Conservation (phyloP, 2,797 vertebrate species). For the Harpagifer antarcticus region DNA sequence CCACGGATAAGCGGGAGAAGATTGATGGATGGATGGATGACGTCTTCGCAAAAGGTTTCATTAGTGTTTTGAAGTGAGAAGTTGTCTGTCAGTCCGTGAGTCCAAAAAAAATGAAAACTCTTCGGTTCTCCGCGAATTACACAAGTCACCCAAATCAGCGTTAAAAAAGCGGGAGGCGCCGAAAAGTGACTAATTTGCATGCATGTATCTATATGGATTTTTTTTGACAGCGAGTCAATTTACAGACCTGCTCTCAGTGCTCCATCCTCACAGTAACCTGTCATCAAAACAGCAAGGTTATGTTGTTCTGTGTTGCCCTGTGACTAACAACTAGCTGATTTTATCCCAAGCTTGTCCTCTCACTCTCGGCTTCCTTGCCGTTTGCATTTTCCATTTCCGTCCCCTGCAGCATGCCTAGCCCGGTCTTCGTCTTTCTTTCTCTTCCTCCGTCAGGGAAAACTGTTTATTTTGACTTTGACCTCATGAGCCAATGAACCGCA, state of each 20-base stretch:
- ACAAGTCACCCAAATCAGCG: too few species aligned
- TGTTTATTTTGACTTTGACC: conserved; percentile 65
- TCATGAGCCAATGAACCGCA: conserved; percentile 46
- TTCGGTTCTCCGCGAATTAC: too few species aligned
- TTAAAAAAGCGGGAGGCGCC: too few species aligned
- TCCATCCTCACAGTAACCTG: conserved; percentile 32
- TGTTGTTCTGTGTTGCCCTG: conserved; percentile 1
- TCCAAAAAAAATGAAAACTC: too few species aligned
- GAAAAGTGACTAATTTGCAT: too few species aligned
- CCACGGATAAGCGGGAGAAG: too few species aligned
- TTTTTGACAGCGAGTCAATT: conserved; percentile 44
- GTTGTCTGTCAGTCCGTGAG: too few species aligned
- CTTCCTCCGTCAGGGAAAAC: conserved; percentile 10
- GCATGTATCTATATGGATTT: too few species aligned
- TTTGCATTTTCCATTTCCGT: conserved; percentile 44
- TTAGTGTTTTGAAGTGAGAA: too few species aligned
- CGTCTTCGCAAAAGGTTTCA: too few species aligned
- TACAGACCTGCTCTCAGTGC: conserved; percentile 22
- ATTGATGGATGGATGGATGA: too few species aligned
- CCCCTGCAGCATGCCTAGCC: conserved; percentile 19
- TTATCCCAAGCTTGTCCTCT: conserved; percentile 27
- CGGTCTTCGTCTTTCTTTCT: conserved; percentile 9
- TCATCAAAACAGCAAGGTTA: conserved; percentile 45
- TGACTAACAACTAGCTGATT: conserved; percentile 33
- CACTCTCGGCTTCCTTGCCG: conserved; percentile 7